Evolutionary conservation across 2,113 vertebrate genomes (phyloP), one percentile per base, ranked within the genome.

Genomic region (Rhagologus leucostigma): DNA sequence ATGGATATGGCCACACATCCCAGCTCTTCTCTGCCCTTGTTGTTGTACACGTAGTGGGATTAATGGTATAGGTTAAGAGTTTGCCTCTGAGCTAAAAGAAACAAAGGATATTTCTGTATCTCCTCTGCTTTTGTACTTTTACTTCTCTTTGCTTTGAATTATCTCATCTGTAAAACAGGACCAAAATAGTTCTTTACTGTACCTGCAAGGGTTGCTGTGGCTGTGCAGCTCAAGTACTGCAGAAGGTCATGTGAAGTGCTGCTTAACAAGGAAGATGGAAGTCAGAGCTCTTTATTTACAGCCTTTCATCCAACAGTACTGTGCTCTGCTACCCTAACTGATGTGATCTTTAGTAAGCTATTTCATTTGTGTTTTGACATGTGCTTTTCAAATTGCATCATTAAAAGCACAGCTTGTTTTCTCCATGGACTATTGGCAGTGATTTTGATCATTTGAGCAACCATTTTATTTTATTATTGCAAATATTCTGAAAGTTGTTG

Each of bases 281-380:
- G 79, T 56, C 56, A 20, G 7, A 78, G 62, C 46, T 84, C 73
- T 81, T 60, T 70, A 32, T 81, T 94, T 65, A 13, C 60, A 35
- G 59, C 42, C 39, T 96, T 91, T 80, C 55, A 64, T 53, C 89
- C 67, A 39, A 2, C 56, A 63, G 32, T 4, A 5, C 37, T 35
- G 49, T 68, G 57, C 62, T 79, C 49, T 89, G 69, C 59, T 90
- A 32, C 59, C 59, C 46, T 59, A 27, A 30, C 59, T 84, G 75
- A 18, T 70, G 71, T 30, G 33, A 65, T 89, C 52, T 68, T 80
- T 37, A 65, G 35, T 47, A 46, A 87, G 50, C 50, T 8, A 4
- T 88, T 93, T 88, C 57, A 64, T 74, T 94, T 74, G n/a, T 93
- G 84, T 95, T 96, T 96, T 92, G 85, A 93, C 90, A 65, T 44